phyloP scores from a whole-genome alignment of 1,140 invertebrate genomes.

The Tigriopus japonicus region DNA sequence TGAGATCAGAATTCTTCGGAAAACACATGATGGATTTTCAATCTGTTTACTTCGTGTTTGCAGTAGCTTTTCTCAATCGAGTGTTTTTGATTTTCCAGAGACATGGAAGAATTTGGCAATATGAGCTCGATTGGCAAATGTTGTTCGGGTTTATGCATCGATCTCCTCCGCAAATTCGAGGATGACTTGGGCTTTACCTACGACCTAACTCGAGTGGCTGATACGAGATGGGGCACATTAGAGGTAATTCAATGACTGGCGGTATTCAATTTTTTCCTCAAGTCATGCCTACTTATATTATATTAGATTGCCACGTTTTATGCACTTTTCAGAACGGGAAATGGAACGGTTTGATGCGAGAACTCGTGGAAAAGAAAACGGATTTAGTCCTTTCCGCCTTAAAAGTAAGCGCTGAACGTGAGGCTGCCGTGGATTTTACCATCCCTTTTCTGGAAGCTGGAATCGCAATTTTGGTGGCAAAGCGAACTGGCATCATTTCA shows the following conservation, averaged over 20 bases:
- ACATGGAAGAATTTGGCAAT: too few relatives aligned
- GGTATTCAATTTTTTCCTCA: background rate
- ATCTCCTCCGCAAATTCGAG: slow-evolving; percentile 64
- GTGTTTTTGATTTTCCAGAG: too few relatives aligned
- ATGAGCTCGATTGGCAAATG: slow-evolving; percentile 32
- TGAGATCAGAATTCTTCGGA: too few relatives aligned
- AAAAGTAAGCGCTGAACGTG: slow-evolving; percentile 89
- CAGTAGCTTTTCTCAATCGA: too few relatives aligned
- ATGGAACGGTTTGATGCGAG: slow-evolving; percentile 84
- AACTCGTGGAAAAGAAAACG: slow-evolving; percentile 66
- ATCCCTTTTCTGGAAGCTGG: slow-evolving; percentile 96
- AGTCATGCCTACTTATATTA: background rate
- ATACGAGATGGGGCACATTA: slow-evolving; percentile 77
- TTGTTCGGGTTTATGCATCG: slow-evolving; percentile 96
- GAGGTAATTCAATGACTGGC: slow-evolving; percentile 29
- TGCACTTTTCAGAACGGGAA: slow-evolving; percentile 46
- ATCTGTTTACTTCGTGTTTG: too few relatives aligned
- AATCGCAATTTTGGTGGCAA: slow-evolving; percentile 88
- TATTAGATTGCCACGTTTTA: background rate
- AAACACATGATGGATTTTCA: too few relatives aligned
- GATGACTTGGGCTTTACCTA: slow-evolving; percentile 86
- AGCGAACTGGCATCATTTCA: slow-evolving; percentile 89
- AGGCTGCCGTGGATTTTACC: slow-evolving; percentile 68
- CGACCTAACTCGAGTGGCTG: slow-evolving; percentile 77
- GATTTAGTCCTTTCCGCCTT: slow-evolving; percentile 94